A percentile compares a stretch with the other conserved stretches of the same genome.
Conservation (phyloP, 2,113 vertebrate genomes). For the Ploceus nigricollis region DNA sequence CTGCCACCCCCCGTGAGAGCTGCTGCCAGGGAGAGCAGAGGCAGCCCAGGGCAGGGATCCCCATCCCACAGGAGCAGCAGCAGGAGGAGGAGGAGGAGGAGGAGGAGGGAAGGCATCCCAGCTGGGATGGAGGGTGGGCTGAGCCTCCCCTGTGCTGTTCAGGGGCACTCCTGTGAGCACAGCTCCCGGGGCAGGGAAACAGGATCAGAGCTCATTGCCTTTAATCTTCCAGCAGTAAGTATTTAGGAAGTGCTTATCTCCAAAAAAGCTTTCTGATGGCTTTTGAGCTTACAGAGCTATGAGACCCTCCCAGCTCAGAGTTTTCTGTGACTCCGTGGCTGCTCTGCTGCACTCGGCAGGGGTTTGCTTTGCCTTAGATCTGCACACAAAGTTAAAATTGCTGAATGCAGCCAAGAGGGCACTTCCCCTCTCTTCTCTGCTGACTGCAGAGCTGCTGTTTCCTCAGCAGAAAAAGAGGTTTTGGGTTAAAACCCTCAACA, state of each 20-base stretch:
- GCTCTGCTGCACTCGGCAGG: not conserved
- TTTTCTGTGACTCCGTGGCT: not conserved
- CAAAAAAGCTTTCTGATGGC: conserved; percentile 8
- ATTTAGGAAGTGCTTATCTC: conserved; percentile 61
- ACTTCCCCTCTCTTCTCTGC: not conserved
- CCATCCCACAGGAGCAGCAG: not conserved
- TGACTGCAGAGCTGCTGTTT: not conserved
- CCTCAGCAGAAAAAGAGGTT: not conserved
- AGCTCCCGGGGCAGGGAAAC: not conserved
- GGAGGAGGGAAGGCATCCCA: not conserved
- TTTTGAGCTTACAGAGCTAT: conserved; percentile 41
- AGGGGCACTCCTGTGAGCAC: not conserved
- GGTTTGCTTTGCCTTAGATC: not conserved
- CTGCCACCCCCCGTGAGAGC: not conserved
- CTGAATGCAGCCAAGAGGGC: not conserved
- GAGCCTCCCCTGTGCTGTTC: not conserved
- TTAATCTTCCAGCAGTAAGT: conserved; percentile 33
- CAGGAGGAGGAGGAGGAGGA: rapidly evolving
- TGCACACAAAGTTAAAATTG: not conserved
- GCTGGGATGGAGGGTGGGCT: not conserved
- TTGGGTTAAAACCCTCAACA: not conserved
- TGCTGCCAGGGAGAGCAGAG: not conserved
- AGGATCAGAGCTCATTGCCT: conserved; percentile 15
- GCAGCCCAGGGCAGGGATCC: not conserved
- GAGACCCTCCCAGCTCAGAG: not conserved